Evolutionary conservation across 2,113 vertebrate species (phyloP).

Genomic region (Chamaetylas fuelleborni): DNA sequence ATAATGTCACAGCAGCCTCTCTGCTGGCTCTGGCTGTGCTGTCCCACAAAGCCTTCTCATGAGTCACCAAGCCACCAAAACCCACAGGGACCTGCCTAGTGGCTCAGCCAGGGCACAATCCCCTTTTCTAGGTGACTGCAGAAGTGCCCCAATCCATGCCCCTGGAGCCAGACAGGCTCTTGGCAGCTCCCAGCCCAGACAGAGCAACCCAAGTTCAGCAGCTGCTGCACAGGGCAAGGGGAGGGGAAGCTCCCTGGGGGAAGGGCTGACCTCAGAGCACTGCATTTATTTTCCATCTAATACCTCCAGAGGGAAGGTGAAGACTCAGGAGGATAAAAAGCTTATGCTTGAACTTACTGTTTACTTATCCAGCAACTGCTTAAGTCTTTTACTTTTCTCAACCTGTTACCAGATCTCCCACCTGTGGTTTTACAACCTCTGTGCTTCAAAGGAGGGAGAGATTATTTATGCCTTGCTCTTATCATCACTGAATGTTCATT

Average conservation of each 20-base stretch:
- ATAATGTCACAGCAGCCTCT: slow-evolving; percentile 45
- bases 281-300: slow-evolving; percentile 38
- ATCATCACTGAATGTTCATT: rapidly evolving
- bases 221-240: background rate
- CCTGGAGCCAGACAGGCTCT: background rate
- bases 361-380: slow-evolving; percentile 7
- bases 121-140: background rate
- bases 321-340: slow-evolving; percentile 43
- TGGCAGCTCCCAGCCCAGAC: background rate
- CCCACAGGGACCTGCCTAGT: background rate
- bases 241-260: background rate
- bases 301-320: slow-evolving; percentile 19
- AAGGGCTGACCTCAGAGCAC: slow-evolving; percentile 1
- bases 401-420: background rate
- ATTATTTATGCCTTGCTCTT: background rate
- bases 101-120: background rate
- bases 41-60: background rate
- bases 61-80: background rate
- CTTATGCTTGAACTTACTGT: background rate
- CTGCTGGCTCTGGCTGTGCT: background rate
- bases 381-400: slow-evolving; percentile 12
- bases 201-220: background rate
- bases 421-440: background rate
- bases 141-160: background rate
- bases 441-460: background rate